A percentile compares a stretch with the other conserved stretches of the same genome.
These are phyloP conservation scores for Cardiocondyla obscurior DNA, from an alignment of 1,140 invertebrate species.

Conservation along the genomic window DNA sequence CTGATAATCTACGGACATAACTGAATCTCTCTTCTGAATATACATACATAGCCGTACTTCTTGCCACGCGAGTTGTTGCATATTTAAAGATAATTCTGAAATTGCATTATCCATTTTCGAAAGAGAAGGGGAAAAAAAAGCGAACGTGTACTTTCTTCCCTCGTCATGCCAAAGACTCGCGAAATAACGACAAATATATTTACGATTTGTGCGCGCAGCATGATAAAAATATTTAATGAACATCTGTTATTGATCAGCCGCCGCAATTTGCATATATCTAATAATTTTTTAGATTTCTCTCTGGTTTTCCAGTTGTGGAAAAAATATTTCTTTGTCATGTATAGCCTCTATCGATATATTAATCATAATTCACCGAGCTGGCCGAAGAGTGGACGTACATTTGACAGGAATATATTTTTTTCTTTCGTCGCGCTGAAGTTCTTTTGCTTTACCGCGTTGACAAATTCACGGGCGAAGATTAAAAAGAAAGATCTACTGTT, in stretches of 20 bases:
- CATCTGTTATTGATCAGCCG: neutral
- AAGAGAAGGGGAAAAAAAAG: neutral
- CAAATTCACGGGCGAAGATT: neutral
- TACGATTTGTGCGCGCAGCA: neutral
- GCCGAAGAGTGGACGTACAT: no score
- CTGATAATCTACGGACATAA: neutral
- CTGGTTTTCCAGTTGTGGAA: no score
- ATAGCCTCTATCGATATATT: no score
- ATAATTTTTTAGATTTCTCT: neutral
- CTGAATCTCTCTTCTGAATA: neutral
- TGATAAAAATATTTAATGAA: slow-evolving; percentile 18
- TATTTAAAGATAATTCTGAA: neutral
- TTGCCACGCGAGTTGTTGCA: neutral
- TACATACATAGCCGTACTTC: neutral
- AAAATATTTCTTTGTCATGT: no score
- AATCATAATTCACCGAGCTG: no score
- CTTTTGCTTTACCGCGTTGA: neutral
- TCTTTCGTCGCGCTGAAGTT: no score
- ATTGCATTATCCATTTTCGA: neutral
- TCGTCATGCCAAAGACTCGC: neutral
- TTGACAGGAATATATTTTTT: neutral
- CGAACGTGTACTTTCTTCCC: neutral
- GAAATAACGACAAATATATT: neutral
- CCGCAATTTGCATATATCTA: neutral
- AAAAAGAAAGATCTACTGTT: neutral